Evolutionary conservation across 2,888 invertebrate genomes (phyloP), one percentile per base, ranked within the genome.

Genomic region (Acanthoscelides obtectus): DNA sequence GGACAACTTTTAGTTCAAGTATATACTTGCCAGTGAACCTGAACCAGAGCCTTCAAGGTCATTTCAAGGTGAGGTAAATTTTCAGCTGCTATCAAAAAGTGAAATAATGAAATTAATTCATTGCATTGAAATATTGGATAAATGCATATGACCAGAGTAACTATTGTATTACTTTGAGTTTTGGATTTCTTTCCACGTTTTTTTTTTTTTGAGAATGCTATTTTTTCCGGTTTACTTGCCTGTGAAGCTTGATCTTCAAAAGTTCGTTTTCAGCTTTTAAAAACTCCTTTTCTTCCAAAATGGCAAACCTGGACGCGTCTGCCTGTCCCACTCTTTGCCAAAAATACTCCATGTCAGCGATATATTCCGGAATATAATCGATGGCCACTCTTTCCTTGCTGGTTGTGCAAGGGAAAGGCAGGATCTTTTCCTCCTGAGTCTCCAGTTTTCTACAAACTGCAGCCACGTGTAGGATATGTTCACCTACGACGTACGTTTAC

Each of bases 401-500:
- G 0, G 22, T 63, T 22, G 69, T 72, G 2, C 70, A 70, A 8
- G 81, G 82, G 77, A 83, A 84, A 2, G 87, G 85, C 25, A 86
- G 75, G 66, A 87, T 82, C 78, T 88, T 88, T 77, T 91, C 91
- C 0, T 87, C 86, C 67, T 89, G 86, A 0, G 90, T 89, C 81
- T 93, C 93, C 73, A 91, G 88, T 80, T 91, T 92, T 68, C 88
- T 85, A 76, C 93, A 94, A 70, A 92, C 89, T 64, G 88, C 87
- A 0, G 89, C 86, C 72, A 93, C 81, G 76, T 90, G 89, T 27
- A 89, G 80, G n/a, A 93, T 84, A 21, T 88, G 88, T 73, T 89
- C 87, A 21, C 66, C 45, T 45, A 12, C n/a, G n/a, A n/a, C n/a
- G n/a, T n/a, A n/a, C n/a, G n/a, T n/a, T n/a, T n/a, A n/a, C n/a